These are phyloP conservation scores for Rhipidura dahli DNA, from an alignment of 2,113 vertebrate genomes.

Conservation along the genomic window DNA sequence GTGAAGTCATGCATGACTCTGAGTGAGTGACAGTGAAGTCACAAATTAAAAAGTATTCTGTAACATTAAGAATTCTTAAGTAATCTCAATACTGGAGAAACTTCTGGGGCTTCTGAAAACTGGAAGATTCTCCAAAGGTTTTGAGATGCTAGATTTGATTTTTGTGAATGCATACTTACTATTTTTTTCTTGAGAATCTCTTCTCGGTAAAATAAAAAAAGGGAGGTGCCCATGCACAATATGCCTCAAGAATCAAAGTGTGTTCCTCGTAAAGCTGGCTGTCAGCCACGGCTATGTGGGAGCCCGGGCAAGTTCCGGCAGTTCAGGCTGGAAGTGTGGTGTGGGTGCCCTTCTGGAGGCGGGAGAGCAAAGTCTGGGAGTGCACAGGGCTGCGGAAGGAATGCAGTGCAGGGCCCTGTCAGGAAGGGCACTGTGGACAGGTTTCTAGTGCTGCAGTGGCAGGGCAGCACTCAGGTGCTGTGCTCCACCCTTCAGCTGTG, in stretches of 20 bases:
- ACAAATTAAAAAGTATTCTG: not conserved
- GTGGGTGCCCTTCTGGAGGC: not conserved
- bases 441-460: not conserved
- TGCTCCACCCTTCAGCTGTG: not conserved
- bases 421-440: not conserved
- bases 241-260: not conserved
- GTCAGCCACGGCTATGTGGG: not conserved
- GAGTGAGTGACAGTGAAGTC: not conserved
- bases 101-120: not conserved
- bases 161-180: not conserved
- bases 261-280: not conserved
- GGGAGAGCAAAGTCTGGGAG: not conserved
- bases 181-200: not conserved
- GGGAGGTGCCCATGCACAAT: not conserved
- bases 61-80: not conserved
- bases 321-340: not conserved
- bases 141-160: not conserved
- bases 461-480: fast-evolving
- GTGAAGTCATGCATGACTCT: not conserved
- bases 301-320: not conserved
- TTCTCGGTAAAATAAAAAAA: not conserved
- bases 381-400: not conserved
- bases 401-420: not conserved
- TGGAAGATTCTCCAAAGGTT: not conserved
- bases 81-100: not conserved